A percentile compares a stretch with the other conserved stretches of the same genome.
Evolutionary conservation across 1,140 invertebrate genomes (phyloP).

Genomic region (Ptiloglossa arizonensis): DNA sequence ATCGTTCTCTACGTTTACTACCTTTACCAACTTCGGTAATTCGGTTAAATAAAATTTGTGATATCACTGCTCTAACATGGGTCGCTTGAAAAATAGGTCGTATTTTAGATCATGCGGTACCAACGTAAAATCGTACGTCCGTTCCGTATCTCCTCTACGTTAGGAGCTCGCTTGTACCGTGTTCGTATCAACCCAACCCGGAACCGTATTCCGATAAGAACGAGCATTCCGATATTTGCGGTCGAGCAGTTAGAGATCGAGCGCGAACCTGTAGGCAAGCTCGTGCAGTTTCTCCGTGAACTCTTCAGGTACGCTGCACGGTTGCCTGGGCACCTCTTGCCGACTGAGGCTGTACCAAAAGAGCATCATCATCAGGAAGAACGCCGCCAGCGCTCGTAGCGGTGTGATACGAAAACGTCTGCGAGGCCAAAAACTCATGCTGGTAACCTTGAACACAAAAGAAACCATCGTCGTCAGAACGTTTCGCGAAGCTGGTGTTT

Average conservation of each 20-base stretch:
- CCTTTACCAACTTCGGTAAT: no score
- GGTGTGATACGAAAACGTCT: conserved; percentile 74
- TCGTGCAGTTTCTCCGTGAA: conserved; percentile 74
- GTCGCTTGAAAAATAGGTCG: no score
- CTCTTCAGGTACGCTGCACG: conserved; percentile 73
- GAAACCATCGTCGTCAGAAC: conserved; percentile 11
- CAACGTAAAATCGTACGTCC: no score
- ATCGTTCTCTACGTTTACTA: no score
- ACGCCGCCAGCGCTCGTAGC: conserved; percentile 69
- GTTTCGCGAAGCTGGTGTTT: no score
- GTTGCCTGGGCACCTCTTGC: conserved; percentile 69
- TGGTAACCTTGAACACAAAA: conserved; percentile 55
- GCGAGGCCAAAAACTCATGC: conserved; percentile 72
- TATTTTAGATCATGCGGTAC: no score
- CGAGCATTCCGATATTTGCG: conserved; percentile 10
- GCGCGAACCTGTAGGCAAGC: conserved; percentile 68
- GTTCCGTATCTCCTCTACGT: no score
- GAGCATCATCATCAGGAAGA: conserved; percentile 65
- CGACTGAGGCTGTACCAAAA: conserved; percentile 73
- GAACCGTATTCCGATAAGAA: background rate
- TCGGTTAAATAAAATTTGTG: no score
- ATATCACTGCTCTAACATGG: no score
- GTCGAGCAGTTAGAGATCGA: background rate
- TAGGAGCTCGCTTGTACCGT: no score
- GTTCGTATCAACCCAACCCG: no score